Base-by-base conservation (phyloP, 2,797 vertebrate genomes). In the Helicolenus hilgendorfi region DNA sequence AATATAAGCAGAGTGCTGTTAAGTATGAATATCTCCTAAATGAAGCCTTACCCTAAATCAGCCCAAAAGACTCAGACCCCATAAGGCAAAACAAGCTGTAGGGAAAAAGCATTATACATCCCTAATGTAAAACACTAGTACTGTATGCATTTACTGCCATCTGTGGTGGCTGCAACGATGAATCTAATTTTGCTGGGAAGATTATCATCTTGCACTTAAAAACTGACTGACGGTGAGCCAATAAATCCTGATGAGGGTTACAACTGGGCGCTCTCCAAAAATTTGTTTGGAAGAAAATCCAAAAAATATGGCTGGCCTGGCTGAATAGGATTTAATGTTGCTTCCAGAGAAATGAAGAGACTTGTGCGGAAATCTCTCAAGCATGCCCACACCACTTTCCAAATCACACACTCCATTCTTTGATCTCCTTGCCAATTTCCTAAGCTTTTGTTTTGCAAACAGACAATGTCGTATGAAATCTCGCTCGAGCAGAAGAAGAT, bases 401-500 rank as follows among this genome's bases (percentile, higher is more conserved):
- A 62, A 92, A 93, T 94, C 84, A 89, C 81, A 92, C 83, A 90
- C 87, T 91, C 89, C 74, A 77, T 86, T 86, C 83, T 96, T 94
- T 95, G 86, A 96, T 95, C 92, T 87, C 15, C 38, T 45, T 92
- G 95, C 95, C 96, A 96, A 93, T 90, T 93, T 92, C 72, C 65
- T 80, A 79, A 83, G 91, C 94, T 87, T 96, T 96, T 96, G 92
- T 96, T 96, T 86, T 93, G 77, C 91, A 93, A 89, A 89, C 73
- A 87, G 84, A 92, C 84, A 69, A 74, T 86, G 86, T 83, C 77
- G 79, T 76, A 77, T 67, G 69, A 86, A 94, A 94, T 92, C 87
- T 89, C 80, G 73, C 77, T 88, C 22, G 15, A 86, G 88, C 92
- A 94, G 90, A 89, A 85, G 79, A 89, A 84, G 77, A 88, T 64